Evolutionary conservation across 2,888 invertebrate species (phyloP).

Genomic region (Dryococelus australis): DNA sequence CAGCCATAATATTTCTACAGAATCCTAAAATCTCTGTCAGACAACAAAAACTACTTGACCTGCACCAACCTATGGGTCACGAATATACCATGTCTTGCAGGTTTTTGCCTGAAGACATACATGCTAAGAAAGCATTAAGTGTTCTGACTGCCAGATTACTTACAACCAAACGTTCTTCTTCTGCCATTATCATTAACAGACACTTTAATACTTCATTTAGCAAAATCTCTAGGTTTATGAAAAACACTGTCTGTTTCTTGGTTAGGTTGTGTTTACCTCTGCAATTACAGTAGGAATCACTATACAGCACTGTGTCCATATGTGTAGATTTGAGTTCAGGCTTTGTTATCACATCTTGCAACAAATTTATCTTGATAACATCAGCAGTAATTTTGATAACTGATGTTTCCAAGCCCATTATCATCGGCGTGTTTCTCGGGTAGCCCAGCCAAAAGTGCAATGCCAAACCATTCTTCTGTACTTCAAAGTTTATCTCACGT

Average conservation of each 20-base stretch:
- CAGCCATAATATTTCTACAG: too few species aligned
- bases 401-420: background rate
- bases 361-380: background rate
- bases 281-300: background rate
- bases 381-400: background rate
- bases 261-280: background rate
- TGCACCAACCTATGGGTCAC: too few species aligned
- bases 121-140: background rate
- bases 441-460: background rate
- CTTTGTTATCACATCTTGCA: background rate
- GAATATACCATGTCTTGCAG: too few species aligned
- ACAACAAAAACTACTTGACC: too few species aligned
- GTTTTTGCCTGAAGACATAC: background rate
- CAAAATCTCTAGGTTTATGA: background rate
- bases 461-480: background rate
- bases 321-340: background rate
- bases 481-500: background rate
- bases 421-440: background rate
- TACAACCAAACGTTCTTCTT: background rate
- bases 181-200: background rate
- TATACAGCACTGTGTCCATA: background rate
- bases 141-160: background rate
- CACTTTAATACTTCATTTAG: background rate
- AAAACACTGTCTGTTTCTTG: background rate
- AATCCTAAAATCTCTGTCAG: too few species aligned